A percentile compares a stretch with the other conserved stretches of the same genome.
phyloP scores from a whole-genome alignment of 2,797 vertebrate species.

The Poecile montanus region DNA sequence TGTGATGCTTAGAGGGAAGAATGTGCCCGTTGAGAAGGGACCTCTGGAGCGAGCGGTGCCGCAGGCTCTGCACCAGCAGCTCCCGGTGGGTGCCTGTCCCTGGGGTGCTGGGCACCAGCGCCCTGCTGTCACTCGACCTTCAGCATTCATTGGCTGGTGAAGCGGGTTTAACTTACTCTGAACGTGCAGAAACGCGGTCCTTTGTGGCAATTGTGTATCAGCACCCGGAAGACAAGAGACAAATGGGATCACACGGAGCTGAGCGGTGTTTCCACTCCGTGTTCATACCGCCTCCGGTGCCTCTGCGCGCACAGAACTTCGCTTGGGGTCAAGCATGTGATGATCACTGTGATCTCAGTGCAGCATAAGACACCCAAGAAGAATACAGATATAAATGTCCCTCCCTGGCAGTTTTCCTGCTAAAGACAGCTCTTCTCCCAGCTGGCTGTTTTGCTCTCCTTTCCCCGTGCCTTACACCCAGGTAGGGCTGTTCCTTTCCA shows the following conservation, averaged over 20 bases:
- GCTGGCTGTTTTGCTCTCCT: neutral
- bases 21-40: neutral
- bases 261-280: neutral
- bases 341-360: neutral
- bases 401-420: neutral
- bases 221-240: neutral
- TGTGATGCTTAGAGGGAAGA: neutral
- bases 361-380: neutral
- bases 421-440: neutral
- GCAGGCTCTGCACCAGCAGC: neutral
- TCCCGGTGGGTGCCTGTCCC: neutral
- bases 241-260: neutral
- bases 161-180: neutral
- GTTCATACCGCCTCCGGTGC: accelerated
- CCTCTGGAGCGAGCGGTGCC: neutral
- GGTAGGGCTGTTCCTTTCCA: neutral
- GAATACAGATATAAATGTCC: neutral
- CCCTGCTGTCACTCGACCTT: neutral
- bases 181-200: neutral
- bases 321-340: neutral
- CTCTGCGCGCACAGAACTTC: accelerated
- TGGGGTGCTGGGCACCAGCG: neutral
- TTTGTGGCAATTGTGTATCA: neutral
- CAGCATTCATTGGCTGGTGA: neutral
- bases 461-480: neutral